Evolutionary conservation across 1,140 invertebrate genomes (phyloP).

Genomic region (Hyphantria cunea): DNA sequence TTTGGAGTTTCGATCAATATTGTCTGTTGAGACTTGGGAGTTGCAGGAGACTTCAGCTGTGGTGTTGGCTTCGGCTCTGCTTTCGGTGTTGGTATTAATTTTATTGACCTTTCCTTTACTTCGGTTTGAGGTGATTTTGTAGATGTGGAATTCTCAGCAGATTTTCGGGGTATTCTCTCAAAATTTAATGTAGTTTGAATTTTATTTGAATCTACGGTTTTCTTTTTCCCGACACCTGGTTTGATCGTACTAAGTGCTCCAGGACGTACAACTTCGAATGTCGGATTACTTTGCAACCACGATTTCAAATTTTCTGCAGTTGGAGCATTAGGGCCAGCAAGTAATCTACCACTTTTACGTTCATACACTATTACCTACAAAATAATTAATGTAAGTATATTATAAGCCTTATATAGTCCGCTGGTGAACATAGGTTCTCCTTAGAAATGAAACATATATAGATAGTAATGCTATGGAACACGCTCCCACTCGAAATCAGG

Average conservation of each 20-base stretch:
- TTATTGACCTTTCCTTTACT: slow-evolving; percentile 47
- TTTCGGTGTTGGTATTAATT: slow-evolving; percentile 47
- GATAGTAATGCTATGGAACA: no score
- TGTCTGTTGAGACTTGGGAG: slow-evolving; percentile 39
- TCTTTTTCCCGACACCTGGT: slow-evolving; percentile 57
- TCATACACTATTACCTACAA: slow-evolving; percentile 90
- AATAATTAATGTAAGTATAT: no score
- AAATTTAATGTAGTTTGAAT: slow-evolving; percentile 78
- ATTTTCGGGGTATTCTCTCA: slow-evolving; percentile 63
- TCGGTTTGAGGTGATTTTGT: slow-evolving; percentile 40
- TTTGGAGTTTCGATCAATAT: slow-evolving; percentile 57
- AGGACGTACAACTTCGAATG: slow-evolving; percentile 90
- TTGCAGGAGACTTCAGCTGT: slow-evolving; percentile 49
- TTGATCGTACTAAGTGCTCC: slow-evolving; percentile 80
- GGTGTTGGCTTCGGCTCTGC: slow-evolving; percentile 47
- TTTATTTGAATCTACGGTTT: slow-evolving; percentile 58
- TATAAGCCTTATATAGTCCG: no score
- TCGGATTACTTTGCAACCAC: slow-evolving; percentile 93
- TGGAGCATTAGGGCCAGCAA: slow-evolving; percentile 90
- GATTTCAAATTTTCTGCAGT: slow-evolving; percentile 88
- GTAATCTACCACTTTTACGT: slow-evolving; percentile 87
- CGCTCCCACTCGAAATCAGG: no score
- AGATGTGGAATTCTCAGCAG: slow-evolving; percentile 35
- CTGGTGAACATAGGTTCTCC: no score
- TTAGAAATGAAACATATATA: no score